Base-by-base conservation (phyloP, 2,888 invertebrate species). In the Latheticus oryzae region DNA sequence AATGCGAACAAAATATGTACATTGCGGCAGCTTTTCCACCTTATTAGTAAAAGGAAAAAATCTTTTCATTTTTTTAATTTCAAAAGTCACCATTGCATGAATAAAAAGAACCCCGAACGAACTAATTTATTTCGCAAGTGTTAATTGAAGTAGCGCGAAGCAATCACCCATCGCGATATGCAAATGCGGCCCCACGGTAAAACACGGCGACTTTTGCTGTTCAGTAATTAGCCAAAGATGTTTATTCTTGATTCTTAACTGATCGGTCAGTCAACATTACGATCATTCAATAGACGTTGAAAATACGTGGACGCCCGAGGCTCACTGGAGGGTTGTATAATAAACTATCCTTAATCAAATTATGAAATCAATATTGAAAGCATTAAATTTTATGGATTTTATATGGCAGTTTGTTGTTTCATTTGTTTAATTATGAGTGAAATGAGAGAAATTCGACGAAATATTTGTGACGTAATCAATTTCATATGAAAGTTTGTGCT, bases 161-260 rank as follows among this genome's bases (percentile, higher is more conserved):
- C 62, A 62, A 64, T 65, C 65, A 65, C 64, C 61, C 54, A 66
- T 65, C 68, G 66, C 60, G 64, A 68, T 68, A 68, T 68, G 68
- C 66, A 66, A 68, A 68, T 68, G 63, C 59, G 56, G 48, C 61
- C 62, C 58, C 57, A 53, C 61, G 61, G 62, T 64, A 63, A 62
- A 54, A 63, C 63, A 64, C 64, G 51, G 30, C 42, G 37, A 54
- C 33, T 38, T 37, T 47, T 45, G 54, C 53, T 42, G 35, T 56
- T 26, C 45, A 26, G 43, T 52, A 58, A 55, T 60, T 48, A 54
- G 60, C 50, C 50, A 48, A 28, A 48, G 58, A 50, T 53, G 54
- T 54, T 54, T 58, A 53, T 59, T 60, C 58, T 60, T 47, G 60
- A 54, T 54, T 48, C 55, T 54, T 53, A 59, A 59, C 32, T 26